phyloP scores from a whole-genome alignment of 2,113 vertebrate species.

The Channa maculata region DNA sequence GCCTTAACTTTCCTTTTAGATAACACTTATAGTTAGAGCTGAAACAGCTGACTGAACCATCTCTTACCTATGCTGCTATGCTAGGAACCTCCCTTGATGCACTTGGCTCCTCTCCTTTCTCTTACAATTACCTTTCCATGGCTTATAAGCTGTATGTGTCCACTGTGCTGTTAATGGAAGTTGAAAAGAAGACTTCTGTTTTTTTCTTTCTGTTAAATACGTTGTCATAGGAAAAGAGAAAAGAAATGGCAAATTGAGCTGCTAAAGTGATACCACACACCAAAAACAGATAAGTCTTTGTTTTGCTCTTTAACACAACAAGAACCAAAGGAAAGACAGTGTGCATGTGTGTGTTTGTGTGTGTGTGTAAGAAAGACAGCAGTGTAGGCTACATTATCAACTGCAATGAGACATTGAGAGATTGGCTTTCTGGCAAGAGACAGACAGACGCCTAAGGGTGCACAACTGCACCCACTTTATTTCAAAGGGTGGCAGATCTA shows the following conservation, averaged over 20 bases:
- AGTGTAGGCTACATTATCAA: constrained; percentile 57
- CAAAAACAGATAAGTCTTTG: constrained; percentile 73
- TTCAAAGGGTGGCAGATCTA: constrained; percentile 75
- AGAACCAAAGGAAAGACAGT: constrained; percentile 33
- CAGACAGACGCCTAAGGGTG: constrained; percentile 79
- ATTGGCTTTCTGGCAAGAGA: constrained; percentile 83
- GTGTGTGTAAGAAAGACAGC: constrained; percentile 21
- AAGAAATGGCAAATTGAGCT: constrained; percentile 18
- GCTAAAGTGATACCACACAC: constrained; percentile 31
- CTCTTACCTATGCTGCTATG: no score
- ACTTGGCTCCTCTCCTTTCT: no score
- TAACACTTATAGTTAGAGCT: no score
- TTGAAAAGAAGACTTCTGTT: no score
- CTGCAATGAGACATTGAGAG: constrained; percentile 68
- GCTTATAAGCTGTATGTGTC: no score
- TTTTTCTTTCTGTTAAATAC: neutral
- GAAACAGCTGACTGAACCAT: no score
- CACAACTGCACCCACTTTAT: constrained; percentile 70
- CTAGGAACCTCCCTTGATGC: no score
- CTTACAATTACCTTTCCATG: no score
- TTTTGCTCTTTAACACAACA: constrained; percentile 63
- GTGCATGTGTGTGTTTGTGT: constrained; percentile 17
- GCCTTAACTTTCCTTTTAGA: no score
- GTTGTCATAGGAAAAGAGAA: constrained; percentile 9
- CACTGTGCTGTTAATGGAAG: no score